Percentiles rank a stretch among this genome's conserved stretches.
phyloP scores from a whole-genome alignment of 2,797 vertebrate genomes.

The Acipenser ruthenus region DNA sequence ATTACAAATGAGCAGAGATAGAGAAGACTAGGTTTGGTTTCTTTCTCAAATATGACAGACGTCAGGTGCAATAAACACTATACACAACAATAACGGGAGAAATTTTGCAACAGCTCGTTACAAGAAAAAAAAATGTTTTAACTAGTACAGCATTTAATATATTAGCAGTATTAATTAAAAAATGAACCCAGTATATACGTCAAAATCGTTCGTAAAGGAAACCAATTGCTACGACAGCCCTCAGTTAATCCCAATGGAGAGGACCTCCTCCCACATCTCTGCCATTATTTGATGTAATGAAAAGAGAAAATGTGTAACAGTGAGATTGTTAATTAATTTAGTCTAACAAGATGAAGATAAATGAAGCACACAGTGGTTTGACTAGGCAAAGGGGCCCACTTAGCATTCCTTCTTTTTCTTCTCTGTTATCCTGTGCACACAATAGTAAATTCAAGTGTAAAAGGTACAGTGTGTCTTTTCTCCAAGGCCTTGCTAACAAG shows the following conservation, averaged over 20 bases:
- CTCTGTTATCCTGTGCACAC: constrained; percentile 42
- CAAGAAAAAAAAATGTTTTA: no score
- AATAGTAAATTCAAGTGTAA: constrained; percentile 44
- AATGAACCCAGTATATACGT: constrained; percentile 2
- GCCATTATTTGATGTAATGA: constrained; percentile 98
- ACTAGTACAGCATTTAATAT: not conserved
- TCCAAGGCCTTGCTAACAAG: constrained; percentile 33
- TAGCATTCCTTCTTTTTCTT: constrained; percentile 67
- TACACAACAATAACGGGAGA: no score
- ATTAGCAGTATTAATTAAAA: not conserved
- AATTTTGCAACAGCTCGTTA: no score
- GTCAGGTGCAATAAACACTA: no score
- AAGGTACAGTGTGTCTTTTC: constrained; percentile 45
- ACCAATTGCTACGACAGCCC: constrained; percentile 46
- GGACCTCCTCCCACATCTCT: constrained; percentile 67
- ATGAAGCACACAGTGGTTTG: constrained; percentile 87
- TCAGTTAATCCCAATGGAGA: constrained; percentile 57
- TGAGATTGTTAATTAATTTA: constrained; percentile 99
- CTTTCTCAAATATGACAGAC: no score
- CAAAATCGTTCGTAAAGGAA: constrained; percentile 17
- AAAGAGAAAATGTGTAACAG: constrained; percentile 95
- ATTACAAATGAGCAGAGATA: not conserved
- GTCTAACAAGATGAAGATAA: constrained; percentile 98
- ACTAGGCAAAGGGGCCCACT: constrained; percentile 82
- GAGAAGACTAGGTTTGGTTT: no score